Evolutionary conservation across 2,888 invertebrate species (phyloP).

Genomic region (Andrena trimmerana): DNA sequence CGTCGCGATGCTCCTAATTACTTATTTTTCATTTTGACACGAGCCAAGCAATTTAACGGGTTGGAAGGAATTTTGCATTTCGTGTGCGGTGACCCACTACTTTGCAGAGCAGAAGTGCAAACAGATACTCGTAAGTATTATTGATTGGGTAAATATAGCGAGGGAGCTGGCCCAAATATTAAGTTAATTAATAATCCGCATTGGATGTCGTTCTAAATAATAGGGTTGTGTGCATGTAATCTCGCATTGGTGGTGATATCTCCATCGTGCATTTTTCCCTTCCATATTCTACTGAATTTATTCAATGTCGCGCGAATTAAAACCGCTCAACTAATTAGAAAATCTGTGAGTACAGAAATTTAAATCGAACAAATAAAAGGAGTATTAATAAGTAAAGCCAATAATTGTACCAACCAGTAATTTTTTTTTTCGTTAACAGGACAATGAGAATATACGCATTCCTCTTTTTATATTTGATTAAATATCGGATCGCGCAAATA

Average conservation of each 20-base stretch:
- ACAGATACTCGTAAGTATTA: constrained; percentile 2
- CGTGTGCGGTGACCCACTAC: neutral
- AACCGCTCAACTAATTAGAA: neutral
- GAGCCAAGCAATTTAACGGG: neutral
- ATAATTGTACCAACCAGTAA: neutral
- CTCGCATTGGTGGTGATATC: too few relatives aligned
- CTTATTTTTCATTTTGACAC: neutral
- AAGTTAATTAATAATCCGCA: neutral
- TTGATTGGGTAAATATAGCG: constrained; percentile 1
- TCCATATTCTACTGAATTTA: neutral
- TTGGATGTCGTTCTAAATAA: neutral
- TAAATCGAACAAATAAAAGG: neutral
- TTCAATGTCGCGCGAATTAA: neutral
- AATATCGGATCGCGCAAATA: neutral
- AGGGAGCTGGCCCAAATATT: constrained; percentile 4
- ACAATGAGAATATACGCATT: neutral
- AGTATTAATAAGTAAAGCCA: neutral
- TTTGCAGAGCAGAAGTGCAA: neutral
- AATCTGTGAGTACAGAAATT: neutral
- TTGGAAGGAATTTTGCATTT: neutral
- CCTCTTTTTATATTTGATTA: neutral
- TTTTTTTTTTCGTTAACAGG: neutral
- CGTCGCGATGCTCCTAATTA: neutral
- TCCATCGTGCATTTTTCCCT: neutral
- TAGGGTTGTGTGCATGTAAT: neutral